Percentiles rank a stretch among this genome's conserved stretches.
Evolutionary conservation across 2,888 invertebrate species (phyloP).

Genomic region (Prosapia bicincta): DNA sequence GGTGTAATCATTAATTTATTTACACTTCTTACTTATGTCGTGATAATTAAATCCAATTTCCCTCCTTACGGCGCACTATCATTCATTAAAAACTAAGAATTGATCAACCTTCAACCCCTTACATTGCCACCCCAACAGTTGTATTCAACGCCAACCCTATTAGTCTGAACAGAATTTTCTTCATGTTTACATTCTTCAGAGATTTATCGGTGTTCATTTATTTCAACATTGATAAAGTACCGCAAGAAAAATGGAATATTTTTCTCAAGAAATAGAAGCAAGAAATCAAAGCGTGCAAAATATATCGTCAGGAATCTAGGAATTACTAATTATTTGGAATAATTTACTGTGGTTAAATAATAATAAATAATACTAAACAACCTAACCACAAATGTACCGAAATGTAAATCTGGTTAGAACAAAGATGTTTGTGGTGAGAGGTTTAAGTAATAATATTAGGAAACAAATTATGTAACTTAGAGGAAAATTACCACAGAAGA

Average conservation of each 20-base stretch:
- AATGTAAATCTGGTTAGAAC: too few relatives aligned
- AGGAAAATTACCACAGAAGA: too few relatives aligned
- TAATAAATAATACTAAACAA: too few relatives aligned
- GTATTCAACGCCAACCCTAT: not conserved
- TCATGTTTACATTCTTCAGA: not conserved
- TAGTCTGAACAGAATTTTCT: not conserved
- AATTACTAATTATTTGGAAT: too few relatives aligned
- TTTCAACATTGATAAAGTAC: not conserved
- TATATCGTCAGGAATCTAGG: too few relatives aligned
- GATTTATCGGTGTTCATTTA: not conserved
- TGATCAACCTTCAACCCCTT: not conserved
- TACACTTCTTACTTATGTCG: not conserved
- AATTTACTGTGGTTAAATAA: too few relatives aligned
- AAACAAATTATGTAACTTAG: too few relatives aligned
- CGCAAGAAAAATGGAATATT: too few relatives aligned
- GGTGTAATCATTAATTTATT: conserved; percentile 22
- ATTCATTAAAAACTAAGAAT: not conserved
- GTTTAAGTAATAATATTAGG: too few relatives aligned
- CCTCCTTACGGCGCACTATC: not conserved
- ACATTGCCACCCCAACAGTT: not conserved
- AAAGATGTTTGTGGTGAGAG: too few relatives aligned
- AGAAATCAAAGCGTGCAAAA: too few relatives aligned
- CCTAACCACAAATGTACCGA: too few relatives aligned
- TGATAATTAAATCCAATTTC: conserved; percentile 20
- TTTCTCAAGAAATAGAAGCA: not conserved